Evolutionary conservation across 2,797 vertebrate species (phyloP), one percentile per base, ranked within the genome.

Genomic region (Sebastes reedi): DNA sequence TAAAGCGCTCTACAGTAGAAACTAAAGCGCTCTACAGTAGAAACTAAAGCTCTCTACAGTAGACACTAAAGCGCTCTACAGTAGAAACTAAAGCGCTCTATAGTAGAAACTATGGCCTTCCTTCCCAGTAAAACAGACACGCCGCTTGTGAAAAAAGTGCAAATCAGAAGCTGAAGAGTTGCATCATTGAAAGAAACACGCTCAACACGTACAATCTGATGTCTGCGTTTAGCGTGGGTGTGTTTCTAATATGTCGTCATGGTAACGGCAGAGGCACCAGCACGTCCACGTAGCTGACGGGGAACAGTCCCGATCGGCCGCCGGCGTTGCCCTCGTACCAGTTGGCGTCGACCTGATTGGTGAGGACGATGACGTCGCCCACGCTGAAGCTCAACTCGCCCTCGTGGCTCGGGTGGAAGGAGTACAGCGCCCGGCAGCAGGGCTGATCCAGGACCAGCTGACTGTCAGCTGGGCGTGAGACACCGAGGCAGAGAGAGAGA

Each of bases 301-400:
- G 98, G 89, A 98, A 96, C 89, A 97, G 96, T 39, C 97, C 98
- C 1, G 97, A 96, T 12, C 94, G 92, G 66, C 96, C 94, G 0
- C 83, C 92, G 4, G 88, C 89, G 95, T 90, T 20, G 16, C 98
- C 98, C 87, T 97, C 96, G 6, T 94, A 98, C 98, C 98, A 98
- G 95, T 97, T 97, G 76, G 95, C 94, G 70, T 99, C 97, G 12
- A 97, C 96, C 85, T 96, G 97, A 83, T 94, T 95, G 77, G 96
- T 97, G 85, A 99, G 87, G 58, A 95, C 93, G 84, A 98, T 97
- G 95, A 97, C n/a, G 92, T 98, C 97, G 4, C 97, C 97, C 94
- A 97, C 95, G 86, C 95, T 97, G 92, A 99, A 98, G 86, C 94
- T 94, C 85, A 99, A 95, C 93, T 98, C 98, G 9, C 96, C 95